Base-by-base conservation (phyloP, 2,888 invertebrate genomes). In the Bruchidius siliquastri region DNA sequence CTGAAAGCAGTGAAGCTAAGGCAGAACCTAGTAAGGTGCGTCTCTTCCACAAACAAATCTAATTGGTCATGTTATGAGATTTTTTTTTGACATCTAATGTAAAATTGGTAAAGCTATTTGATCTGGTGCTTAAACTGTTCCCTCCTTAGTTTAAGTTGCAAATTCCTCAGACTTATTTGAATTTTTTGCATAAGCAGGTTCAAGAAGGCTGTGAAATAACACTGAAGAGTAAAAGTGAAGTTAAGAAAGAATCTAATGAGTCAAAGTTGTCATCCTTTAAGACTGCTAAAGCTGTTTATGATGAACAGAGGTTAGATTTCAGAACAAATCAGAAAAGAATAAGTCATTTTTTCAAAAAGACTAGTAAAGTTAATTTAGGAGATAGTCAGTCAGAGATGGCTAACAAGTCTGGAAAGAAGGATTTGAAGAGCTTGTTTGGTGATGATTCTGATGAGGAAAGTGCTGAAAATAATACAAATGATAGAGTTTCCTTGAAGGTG, bases 371-470 rank as follows among this genome's bases (percentile, higher is more conserved):
- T 72, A 74, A 68, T 67, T 73, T 68, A 72, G 75, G 78, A 66
- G 26, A 76, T 72, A 30, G 68, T 71, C 69, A 69, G 67, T 73
- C 66, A 22, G 18, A 8, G 18, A 71, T 70, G 21, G 74, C 71
- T 30, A 74, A 72, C 21, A 72, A 69, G 71, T 73, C 71, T 18
- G 69, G 71, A 13, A 71, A 71, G 8, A 76, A 73, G 21, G 73
- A 76, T 86, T 85, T 88, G 21, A 86, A 88, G 83, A 88, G 85
- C 72, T 84, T 90, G 8, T 89, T 89, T 82, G 89, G 89, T 2
- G 89, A 89, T 76, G 88, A 88, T 6, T 88, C 88, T 0, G 88
- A 87, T 4, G 87, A 87, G 77, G 88, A 88, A 26, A 76, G 68
- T 21, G 13, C 18, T 49, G 49, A 49, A 49, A 49, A 49, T 49